Evolutionary conservation across 2,888 invertebrate species (phyloP).

Genomic region (Drosophila helvetica): DNA sequence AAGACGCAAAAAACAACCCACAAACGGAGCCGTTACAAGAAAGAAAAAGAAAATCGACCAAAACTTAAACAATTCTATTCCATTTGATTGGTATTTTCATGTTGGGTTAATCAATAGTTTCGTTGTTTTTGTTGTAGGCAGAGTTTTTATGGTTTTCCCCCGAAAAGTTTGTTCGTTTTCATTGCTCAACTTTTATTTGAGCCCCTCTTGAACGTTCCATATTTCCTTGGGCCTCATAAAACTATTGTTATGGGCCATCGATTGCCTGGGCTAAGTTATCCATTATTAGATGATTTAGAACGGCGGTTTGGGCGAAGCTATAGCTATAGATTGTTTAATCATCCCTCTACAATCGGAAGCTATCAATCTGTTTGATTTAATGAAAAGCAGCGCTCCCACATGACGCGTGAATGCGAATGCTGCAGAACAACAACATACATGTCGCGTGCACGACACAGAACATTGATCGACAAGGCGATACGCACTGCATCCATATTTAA

Average conservation of each 20-base stretch:
- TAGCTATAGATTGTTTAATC: no score
- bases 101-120: conserved; percentile 29
- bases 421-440: no score
- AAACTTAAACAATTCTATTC: conserved; percentile 32
- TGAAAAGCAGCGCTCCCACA: no score
- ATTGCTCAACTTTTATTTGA: conserved; percentile 8
- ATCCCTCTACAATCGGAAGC: no score
- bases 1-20: no score
- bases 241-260: not conserved
- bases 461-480: no score
- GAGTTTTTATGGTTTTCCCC: conserved; percentile 1
- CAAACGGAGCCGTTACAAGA: conserved; percentile 18
- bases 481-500: no score
- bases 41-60: conserved; percentile 5
- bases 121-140: not conserved
- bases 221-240: not conserved
- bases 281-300: not conserved
- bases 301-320: no score
- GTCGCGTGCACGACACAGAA: no score
- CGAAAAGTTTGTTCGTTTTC: conserved; percentile 16
- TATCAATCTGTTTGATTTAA: no score
- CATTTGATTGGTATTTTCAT: conserved; percentile 29
- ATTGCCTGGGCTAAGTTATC: not conserved
- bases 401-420: no score
- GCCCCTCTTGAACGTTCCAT: not conserved